phyloP scores from a whole-genome alignment of 1,140 invertebrate genomes.

The Nymphalis io region DNA sequence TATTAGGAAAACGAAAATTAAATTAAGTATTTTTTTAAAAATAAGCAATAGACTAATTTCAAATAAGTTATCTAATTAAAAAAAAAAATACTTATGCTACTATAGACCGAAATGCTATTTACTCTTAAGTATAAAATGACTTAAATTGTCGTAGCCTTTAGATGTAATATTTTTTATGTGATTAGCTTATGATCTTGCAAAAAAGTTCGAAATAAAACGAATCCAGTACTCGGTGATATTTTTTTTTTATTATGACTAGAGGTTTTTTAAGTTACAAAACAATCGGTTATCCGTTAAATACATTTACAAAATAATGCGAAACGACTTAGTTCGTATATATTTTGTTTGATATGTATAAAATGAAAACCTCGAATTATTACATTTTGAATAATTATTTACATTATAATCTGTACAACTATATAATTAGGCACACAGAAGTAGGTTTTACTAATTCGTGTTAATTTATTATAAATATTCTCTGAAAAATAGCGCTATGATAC shows the following conservation, averaged over 20 bases:
- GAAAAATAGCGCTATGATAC: conserved; percentile 32
- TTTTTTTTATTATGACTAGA: conserved; percentile 80
- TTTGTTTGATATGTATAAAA: conserved; percentile 77
- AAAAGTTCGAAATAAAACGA: conserved; percentile 37
- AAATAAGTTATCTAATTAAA: too few relatives aligned
- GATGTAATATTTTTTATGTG: background rate
- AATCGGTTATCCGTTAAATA: conserved; percentile 66
- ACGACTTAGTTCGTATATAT: conserved; percentile 57
- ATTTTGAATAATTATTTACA: conserved; percentile 62
- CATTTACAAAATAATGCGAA: conserved; percentile 69
- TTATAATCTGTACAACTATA: conserved; percentile 45
- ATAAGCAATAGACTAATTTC: too few relatives aligned
- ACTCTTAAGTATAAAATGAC: too few relatives aligned
- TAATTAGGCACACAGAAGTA: conserved; percentile 70
- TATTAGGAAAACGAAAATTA: too few relatives aligned
- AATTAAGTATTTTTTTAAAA: too few relatives aligned
- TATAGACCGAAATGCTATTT: too few relatives aligned
- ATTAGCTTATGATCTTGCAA: background rate
- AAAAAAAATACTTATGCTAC: too few relatives aligned
- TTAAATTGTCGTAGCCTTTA: too few relatives aligned
- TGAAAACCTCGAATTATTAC: conserved; percentile 67
- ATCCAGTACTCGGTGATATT: conserved; percentile 61
- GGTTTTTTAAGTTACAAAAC: conserved; percentile 78
- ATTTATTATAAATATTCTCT: conserved; percentile 41
- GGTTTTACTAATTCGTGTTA: conserved; percentile 56